These are phyloP conservation scores for Aeoliscus strigatus DNA, from an alignment of 2,797 vertebrate species.

Conservation along the genomic window DNA sequence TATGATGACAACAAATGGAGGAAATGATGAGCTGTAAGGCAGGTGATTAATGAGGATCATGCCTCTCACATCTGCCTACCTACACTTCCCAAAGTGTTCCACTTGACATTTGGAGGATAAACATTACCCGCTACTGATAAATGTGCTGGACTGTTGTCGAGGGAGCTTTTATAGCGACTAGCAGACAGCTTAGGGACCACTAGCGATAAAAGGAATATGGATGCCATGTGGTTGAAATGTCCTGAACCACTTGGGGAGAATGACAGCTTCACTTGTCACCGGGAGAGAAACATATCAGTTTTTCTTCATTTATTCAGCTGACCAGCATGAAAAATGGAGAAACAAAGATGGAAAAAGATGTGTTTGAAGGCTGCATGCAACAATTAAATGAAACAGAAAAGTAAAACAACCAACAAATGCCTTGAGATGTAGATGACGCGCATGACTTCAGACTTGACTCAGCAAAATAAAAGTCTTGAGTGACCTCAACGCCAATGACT, in stretches of 20 bases:
- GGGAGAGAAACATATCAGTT: no score
- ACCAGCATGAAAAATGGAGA: neutral
- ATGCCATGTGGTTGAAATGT: conserved; percentile 10
- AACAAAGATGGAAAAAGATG: no score
- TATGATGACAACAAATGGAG: neutral
- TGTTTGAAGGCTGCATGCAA: no score
- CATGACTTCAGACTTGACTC: no score
- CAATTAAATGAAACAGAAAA: no score
- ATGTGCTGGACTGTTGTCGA: conserved; percentile 22
- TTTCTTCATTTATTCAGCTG: neutral
- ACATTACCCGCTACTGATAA: conserved; percentile 53
- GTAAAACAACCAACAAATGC: no score
- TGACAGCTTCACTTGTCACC: conserved; percentile 48
- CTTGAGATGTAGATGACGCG: no score
- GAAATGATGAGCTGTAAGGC: conserved; percentile 4
- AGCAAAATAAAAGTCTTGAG: no score
- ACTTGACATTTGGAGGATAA: conserved; percentile 40
- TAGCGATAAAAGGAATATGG: conserved; percentile 46
- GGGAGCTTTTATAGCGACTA: neutral
- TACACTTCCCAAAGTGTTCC: conserved; percentile 4
- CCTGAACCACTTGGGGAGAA: conserved; percentile 33
- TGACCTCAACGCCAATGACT: no score
- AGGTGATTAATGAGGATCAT: conserved; percentile 18
- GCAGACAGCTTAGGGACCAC: conserved; percentile 29
- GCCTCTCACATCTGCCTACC: conserved; percentile 12